A percentile compares a stretch with the other conserved stretches of the same genome.
Evolutionary conservation across 2,888 invertebrate genomes (phyloP).

Genomic region (Lucinisca nassula): DNA sequence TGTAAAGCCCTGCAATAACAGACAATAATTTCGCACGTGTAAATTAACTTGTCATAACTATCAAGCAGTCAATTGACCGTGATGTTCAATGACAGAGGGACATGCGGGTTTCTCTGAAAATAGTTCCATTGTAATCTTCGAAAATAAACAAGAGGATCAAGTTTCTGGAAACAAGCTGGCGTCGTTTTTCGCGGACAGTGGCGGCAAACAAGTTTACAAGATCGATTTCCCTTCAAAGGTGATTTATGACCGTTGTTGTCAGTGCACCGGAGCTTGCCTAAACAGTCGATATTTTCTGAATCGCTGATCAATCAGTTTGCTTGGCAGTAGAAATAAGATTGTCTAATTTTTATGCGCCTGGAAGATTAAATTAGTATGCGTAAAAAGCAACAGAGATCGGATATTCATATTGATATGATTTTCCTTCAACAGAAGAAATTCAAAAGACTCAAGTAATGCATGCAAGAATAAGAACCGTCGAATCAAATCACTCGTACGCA

Average conservation of each 20-base stretch:
- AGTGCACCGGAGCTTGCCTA: constrained; percentile 18
- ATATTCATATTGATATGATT: no score
- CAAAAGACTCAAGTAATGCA: no score
- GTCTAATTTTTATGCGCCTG: background rate
- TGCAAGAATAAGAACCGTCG: no score
- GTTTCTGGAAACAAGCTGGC: constrained; percentile 32
- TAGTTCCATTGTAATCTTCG: constrained; percentile 2
- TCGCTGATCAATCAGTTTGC: background rate
- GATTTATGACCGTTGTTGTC: constrained; percentile 59
- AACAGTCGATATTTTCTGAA: constrained; percentile 9
- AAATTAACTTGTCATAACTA: background rate
- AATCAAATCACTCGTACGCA: no score
- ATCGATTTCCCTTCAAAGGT: constrained; percentile 71
- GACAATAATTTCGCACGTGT: background rate
- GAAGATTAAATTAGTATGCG: background rate
- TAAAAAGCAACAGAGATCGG: background rate
- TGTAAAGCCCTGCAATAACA: background rate
- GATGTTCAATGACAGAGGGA: background rate
- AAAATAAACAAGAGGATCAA: background rate
- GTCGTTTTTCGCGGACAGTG: constrained; percentile 53
- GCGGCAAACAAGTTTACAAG: constrained; percentile 57
- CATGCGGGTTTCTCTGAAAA: background rate
- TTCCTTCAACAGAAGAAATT: no score
- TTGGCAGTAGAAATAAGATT: background rate
- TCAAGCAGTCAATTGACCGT: constrained; percentile 7